phyloP scores from a whole-genome alignment of 2,113 vertebrate species.

The Cyanoliseus patagonus region DNA sequence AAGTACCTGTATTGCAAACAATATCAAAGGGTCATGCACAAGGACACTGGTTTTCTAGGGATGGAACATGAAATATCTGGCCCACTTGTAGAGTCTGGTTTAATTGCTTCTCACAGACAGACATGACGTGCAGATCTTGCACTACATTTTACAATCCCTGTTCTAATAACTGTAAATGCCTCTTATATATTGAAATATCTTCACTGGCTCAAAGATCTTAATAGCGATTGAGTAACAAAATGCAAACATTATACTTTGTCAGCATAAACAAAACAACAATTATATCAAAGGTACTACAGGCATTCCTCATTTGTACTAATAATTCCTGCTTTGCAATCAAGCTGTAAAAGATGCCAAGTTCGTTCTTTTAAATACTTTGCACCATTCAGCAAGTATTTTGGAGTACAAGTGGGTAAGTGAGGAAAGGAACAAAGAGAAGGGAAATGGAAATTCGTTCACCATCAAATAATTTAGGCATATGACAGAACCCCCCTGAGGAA shows the following conservation, averaged over 20 bases:
- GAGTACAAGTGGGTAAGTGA: neutral
- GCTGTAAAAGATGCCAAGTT: neutral
- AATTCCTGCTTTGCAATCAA: conserved; percentile 29
- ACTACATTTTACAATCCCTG: neutral
- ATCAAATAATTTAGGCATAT: neutral
- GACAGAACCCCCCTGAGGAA: conserved; percentile 10
- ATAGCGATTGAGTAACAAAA: neutral
- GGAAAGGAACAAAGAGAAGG: neutral
- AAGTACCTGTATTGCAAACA: neutral
- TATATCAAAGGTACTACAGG: conserved; percentile 8
- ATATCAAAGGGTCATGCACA: neutral
- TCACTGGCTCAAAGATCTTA: neutral
- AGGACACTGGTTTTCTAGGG: neutral
- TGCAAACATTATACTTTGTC: neutral
- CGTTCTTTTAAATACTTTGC: conserved; percentile 41
- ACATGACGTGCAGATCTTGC: neutral
- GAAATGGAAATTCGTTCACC: neutral
- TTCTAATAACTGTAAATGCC: neutral
- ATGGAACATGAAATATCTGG: neutral
- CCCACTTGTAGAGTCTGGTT: neutral
- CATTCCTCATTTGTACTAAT: neutral
- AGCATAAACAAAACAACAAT: conserved; percentile 18
- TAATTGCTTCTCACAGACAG: neutral
- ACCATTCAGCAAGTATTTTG: neutral
- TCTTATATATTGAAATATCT: neutral